Evolutionary conservation across 2,888 invertebrate genomes (phyloP), one percentile per base, ranked within the genome.

Genomic region (Strigamia transsilvanica): DNA sequence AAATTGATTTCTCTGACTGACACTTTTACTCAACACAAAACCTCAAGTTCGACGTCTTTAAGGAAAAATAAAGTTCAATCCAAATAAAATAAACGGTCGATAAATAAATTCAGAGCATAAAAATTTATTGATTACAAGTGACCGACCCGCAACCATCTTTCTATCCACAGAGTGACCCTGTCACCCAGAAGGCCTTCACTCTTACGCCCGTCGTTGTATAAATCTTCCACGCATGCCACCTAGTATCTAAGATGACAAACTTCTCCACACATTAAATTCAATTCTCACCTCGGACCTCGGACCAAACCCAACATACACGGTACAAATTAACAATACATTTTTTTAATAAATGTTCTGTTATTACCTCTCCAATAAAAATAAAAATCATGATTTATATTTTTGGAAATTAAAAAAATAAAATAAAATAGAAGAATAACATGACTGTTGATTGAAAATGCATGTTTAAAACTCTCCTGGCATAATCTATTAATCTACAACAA

Each of bases 141-240:
- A 56, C 56, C 56, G 56, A 56, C 56, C 56, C 56, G 56, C 56
- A 56, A 15, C 56, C 56, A 56, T 56, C 56, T 56, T 56, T 56
- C 56, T 7, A 56, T 56, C 56, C 56, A 18, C 56, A 56, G 56
- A n/a, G 56, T 56, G 56, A 56, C 56, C 56, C 56, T 56, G 56
- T 7, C 38, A 38, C 38, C 38, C 38, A 5, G 38, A 38, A 7
- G 56, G 56, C 56, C 56, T 56, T 56, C 56, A 56, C 79, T 41
- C 79, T 18, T 42, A 41, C 42, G 23, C 78, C 38, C 13, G 38
- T 23, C 41, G 38, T 79, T 79, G 23, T 18, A 79, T 79, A 79
- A 79, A 79, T 79, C 79, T 79, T 79, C 79, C 79, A 79, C 79
- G 79, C 79, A 18, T 41, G 79, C 79, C 79, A 79, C 79, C 42